phyloP scores from a whole-genome alignment of 2,888 invertebrate species.

The Apotomis capreana region DNA sequence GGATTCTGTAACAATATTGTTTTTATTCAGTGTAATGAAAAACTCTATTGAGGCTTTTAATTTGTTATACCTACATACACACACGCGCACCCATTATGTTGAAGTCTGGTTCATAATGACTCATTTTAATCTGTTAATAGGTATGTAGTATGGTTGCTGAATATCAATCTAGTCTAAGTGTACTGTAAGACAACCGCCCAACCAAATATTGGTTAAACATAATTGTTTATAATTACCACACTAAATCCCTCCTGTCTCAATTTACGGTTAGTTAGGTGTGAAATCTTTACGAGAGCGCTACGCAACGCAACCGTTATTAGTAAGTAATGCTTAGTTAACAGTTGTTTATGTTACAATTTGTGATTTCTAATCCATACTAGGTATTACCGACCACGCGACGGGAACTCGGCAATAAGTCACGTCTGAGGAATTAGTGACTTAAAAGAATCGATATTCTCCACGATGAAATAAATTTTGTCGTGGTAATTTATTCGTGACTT shows the following conservation, averaged over 20 bases:
- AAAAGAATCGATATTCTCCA: slow-evolving; percentile 29
- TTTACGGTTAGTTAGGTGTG: slow-evolving; percentile 25
- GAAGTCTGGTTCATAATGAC: too few species aligned
- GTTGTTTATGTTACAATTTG: slow-evolving; percentile 47
- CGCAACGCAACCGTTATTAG: slow-evolving; percentile 18
- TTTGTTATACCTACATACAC: too few species aligned
- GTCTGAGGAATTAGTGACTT: slow-evolving; percentile 31
- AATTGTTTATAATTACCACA: slow-evolving; percentile 5
- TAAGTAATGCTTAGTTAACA: slow-evolving; percentile 41
- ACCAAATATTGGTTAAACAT: slow-evolving; percentile 2
- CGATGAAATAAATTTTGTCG: slow-evolving; percentile 7
- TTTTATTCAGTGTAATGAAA: too few species aligned
- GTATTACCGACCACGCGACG: slow-evolving; percentile 43
- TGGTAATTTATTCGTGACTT: background rate
- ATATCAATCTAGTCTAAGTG: too few species aligned
- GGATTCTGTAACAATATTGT: too few species aligned
- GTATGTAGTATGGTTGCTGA: too few species aligned
- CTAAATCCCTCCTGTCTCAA: slow-evolving; percentile 2
- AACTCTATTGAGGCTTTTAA: too few species aligned
- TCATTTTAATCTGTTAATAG: too few species aligned
- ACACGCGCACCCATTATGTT: too few species aligned
- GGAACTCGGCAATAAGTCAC: slow-evolving; percentile 44
- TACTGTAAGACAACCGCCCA: background rate
- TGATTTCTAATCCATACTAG: slow-evolving; percentile 46
- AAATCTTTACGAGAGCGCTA: slow-evolving; percentile 24